Base-by-base conservation (phyloP, 2,888 invertebrate species). In the Cyclophora punctaria region DNA sequence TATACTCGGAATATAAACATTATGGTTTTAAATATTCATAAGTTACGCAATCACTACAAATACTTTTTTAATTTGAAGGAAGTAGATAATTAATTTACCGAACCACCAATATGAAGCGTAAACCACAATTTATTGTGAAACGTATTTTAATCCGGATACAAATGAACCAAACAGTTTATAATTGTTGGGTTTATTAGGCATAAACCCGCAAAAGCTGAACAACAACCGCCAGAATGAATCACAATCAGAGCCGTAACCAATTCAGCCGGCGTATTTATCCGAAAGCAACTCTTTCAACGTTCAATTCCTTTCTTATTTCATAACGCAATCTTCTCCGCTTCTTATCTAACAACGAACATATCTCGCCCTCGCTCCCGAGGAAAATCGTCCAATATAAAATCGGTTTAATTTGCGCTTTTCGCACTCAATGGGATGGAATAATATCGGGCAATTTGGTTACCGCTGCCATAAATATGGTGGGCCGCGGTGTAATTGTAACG, bases 361-460 rank as follows among this genome's bases (percentile, higher is more conserved):
- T 86, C 87, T 85, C 81, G 83, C 82, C 80, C 80, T 80, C 81
- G 83, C 80, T 80, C 78, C 79, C 70, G 71, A 75, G 78, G 87
- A 84, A 83, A 88, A 88, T 87, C 87, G 80, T 87, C 87, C 82
- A 87, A 88, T 88, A 88, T 88, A 88, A 88, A 88, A 87, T 88
- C 87, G 87, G 85, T 88, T 88, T 88, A 88, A 88, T 88, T 88
- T 88, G 88, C 87, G 86, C 88, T 87, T 88, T 87, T 88, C 88
- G 84, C 85, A 88, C 88, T 88, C 88, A 88, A 88, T 88, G 88
- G 88, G 86, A 86, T 81, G 87, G 88, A 88, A 88, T 88, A 88
- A 88, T 88, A 87, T 87, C 85, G 83, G 83, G 88, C 88, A 88
- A 88, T 88, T 88, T 88, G 83, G 88, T 88, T 88, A 88, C 88